Conservation (phyloP, 2,888 invertebrate genomes). For the Polymixis lichenea region DNA sequence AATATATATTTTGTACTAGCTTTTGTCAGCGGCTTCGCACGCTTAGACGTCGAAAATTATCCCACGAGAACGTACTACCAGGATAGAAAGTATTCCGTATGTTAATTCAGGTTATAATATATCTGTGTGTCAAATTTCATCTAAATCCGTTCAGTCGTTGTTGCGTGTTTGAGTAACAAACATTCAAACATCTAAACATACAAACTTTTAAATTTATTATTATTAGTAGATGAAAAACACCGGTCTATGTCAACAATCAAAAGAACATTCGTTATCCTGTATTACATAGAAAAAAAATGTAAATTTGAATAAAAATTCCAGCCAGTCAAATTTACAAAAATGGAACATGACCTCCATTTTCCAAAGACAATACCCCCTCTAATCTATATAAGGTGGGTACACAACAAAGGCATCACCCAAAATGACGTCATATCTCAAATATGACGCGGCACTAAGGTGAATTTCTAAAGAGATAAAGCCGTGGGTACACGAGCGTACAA, state of each 20-base stretch:
- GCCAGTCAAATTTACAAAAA: conserved; percentile 37
- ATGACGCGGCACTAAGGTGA: conserved; percentile 65
- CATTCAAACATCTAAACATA: too few relatives aligned
- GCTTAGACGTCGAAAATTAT: too few relatives aligned
- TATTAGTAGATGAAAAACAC: too few relatives aligned
- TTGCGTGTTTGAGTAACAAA: too few relatives aligned
- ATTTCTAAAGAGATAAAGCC: conserved; percentile 68
- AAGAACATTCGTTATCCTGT: neutral
- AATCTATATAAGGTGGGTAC: conserved; percentile 55
- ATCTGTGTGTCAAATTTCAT: too few relatives aligned
- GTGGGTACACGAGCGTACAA: conserved; percentile 54
- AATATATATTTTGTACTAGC: too few relatives aligned
- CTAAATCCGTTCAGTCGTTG: too few relatives aligned
- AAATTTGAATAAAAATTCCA: conserved; percentile 7
- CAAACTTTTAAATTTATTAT: too few relatives aligned
- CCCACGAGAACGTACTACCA: too few relatives aligned
- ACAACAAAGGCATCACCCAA: conserved; percentile 57
- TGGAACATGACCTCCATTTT: conserved; percentile 21
- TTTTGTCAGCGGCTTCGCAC: too few relatives aligned
- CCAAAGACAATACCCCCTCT: conserved; percentile 46
- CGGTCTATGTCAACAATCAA: neutral
- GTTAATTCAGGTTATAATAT: too few relatives aligned
- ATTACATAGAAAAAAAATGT: neutral
- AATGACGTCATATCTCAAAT: conserved; percentile 61
- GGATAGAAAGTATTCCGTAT: too few relatives aligned